Conservation (phyloP, 53 echinoderm and acorn worm genomes). For the Hippasteria phrygiana region DNA sequence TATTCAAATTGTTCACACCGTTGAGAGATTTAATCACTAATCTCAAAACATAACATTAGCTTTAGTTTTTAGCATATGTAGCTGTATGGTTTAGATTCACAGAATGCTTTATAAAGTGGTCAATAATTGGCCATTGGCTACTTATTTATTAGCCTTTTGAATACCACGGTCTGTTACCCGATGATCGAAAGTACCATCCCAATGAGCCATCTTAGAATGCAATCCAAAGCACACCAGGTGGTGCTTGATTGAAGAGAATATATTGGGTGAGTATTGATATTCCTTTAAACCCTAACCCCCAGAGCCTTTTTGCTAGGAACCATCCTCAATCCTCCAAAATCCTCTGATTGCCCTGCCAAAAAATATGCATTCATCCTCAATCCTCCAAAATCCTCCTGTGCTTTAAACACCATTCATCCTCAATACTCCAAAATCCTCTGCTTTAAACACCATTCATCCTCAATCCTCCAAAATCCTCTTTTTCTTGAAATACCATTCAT, state of each 20-base stretch:
- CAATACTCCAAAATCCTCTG: too few species aligned
- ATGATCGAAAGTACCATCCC: slow-evolving; percentile 19
- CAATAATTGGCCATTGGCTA: background rate
- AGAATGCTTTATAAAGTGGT: background rate
- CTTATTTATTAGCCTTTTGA: background rate
- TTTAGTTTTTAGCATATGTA: background rate
- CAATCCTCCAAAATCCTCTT: too few species aligned
- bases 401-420: too few species aligned
- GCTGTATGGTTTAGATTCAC: background rate
- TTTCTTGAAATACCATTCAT: too few species aligned
- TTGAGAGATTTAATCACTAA: background rate
- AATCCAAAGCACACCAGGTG: slow-evolving; percentile 30
- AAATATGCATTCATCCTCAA: too few species aligned
- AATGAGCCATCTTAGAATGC: slow-evolving; percentile 17
- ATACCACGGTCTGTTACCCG: background rate
- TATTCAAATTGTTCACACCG: background rate
- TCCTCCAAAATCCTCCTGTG: too few species aligned
- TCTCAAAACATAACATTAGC: background rate
- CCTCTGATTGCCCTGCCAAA: too few species aligned
- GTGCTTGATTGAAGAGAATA: slow-evolving; percentile 18
- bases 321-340: too few species aligned
- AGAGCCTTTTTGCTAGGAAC: too few species aligned
- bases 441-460: too few species aligned
- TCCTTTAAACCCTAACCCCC: slow-evolving; percentile 52
- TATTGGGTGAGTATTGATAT: slow-evolving; percentile 53